These are phyloP conservation scores for Papilio gigon DNA, from an alignment of 2,888 invertebrate genomes.

Conservation along the genomic window DNA sequence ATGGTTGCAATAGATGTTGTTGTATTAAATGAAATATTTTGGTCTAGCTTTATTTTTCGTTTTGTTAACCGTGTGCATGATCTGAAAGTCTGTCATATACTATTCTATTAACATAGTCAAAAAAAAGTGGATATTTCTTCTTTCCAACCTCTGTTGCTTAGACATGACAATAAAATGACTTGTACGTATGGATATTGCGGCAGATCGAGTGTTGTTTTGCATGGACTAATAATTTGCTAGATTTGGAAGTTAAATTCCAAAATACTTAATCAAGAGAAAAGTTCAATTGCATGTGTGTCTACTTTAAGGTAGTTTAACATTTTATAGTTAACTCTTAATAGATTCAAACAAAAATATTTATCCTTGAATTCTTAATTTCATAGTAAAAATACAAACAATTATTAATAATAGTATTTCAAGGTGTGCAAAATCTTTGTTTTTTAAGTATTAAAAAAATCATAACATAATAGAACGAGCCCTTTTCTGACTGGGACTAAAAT, in stretches of 20 bases:
- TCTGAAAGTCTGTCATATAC: neutral
- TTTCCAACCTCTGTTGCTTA: neutral
- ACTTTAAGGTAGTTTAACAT: neutral
- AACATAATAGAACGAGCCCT: too few species aligned
- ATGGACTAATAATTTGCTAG: neutral
- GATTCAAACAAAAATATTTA: neutral
- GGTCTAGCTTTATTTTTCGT: constrained; percentile 11
- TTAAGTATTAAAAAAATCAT: too few species aligned
- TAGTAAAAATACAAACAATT: neutral
- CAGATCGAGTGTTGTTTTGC: neutral
- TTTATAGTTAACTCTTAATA: neutral
- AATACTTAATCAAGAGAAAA: neutral
- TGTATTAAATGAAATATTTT: constrained; percentile 6
- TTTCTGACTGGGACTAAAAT: neutral
- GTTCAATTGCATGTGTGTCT: neutral
- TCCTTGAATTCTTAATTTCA: neutral
- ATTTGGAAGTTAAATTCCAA: neutral
- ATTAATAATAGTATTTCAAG: too few species aligned
- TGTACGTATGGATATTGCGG: neutral
- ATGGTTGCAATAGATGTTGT: constrained; percentile 36
- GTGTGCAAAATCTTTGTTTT: too few species aligned
- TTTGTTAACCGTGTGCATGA: constrained; percentile 1
- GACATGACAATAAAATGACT: neutral
- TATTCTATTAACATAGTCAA: too few species aligned
- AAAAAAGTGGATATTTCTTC: neutral